Percentiles rank a stretch among this genome's conserved stretches.
phyloP scores from a whole-genome alignment of 2,888 invertebrate genomes.

The Erebia palarica region DNA sequence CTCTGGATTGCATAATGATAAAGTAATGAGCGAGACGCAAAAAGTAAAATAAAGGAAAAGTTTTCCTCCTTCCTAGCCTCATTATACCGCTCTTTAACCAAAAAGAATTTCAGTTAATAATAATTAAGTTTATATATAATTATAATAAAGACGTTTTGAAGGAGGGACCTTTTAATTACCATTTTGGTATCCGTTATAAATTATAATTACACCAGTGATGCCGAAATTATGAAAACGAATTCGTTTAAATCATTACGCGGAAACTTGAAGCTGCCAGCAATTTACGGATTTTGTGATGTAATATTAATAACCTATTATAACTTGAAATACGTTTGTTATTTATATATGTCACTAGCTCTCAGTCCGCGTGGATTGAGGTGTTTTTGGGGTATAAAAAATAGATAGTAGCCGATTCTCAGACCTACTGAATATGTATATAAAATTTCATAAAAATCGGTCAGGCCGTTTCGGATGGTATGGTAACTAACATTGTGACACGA shows the following conservation, averaged over 20 bases:
- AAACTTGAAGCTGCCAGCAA: slow-evolving; percentile 10
- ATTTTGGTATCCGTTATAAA: slow-evolving; percentile 33
- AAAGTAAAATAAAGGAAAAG: slow-evolving; percentile 9
- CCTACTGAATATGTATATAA: too few species aligned
- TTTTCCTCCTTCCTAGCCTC: slow-evolving; percentile 18
- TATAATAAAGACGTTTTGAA: slow-evolving; percentile 34
- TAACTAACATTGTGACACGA: too few species aligned
- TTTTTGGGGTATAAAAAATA: too few species aligned
- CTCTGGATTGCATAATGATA: slow-evolving; percentile 13
- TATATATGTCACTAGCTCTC: too few species aligned
- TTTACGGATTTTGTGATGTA: neutral
- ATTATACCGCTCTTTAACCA: slow-evolving; percentile 34
- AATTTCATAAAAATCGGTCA: too few species aligned
- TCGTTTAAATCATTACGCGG: slow-evolving; percentile 23
- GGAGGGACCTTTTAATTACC: slow-evolving; percentile 18
- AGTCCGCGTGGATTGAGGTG: too few species aligned
- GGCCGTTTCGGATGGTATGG: too few species aligned
- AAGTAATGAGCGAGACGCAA: neutral
- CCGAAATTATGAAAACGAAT: slow-evolving; percentile 24
- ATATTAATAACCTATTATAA: neutral
- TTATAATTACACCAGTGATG: slow-evolving; percentile 30
- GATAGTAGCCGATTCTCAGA: too few species aligned
- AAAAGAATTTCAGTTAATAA: slow-evolving; percentile 28
- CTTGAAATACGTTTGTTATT: neutral
- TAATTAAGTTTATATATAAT: neutral